A percentile compares a stretch with the other conserved stretches of the same genome.
Evolutionary conservation across 2,113 vertebrate species (phyloP).

Genomic region (Antechinus flavipes): DNA sequence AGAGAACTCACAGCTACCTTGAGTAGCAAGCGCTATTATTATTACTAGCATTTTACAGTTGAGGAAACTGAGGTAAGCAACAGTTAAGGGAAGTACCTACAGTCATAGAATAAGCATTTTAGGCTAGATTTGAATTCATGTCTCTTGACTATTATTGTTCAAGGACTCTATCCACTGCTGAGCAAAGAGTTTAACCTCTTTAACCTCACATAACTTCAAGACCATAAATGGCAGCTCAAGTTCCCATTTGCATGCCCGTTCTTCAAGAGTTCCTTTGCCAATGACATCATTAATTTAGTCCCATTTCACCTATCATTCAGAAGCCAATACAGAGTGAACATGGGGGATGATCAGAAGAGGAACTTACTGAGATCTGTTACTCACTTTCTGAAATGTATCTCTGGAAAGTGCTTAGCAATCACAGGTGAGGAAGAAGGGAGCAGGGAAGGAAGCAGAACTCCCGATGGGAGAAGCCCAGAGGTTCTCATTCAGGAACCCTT

Average conservation of each 20-base stretch:
- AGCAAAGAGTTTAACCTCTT: not conserved
- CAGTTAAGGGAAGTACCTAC: not conserved
- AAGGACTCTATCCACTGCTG: not conserved
- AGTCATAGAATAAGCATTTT: not conserved
- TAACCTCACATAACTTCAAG: not conserved
- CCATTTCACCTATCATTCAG: not conserved
- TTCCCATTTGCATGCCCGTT: not conserved
- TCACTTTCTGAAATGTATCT: not conserved
- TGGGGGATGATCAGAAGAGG: fast-evolving
- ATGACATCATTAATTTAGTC: not conserved
- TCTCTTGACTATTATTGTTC: not conserved
- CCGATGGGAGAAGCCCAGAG: not conserved
- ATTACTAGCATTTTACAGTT: not conserved
- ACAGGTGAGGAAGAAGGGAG: not conserved
- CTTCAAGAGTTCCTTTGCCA: not conserved
- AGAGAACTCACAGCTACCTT: not conserved
- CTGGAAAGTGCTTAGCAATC: not conserved
- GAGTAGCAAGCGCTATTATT: not conserved
- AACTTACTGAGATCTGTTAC: not conserved
- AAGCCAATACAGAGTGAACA: not conserved
- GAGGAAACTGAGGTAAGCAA: not conserved
- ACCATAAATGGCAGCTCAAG: not conserved
- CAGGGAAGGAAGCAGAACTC: not conserved
- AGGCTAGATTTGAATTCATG: not conserved
- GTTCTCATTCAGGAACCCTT: not conserved